Evolutionary conservation across 2,113 vertebrate genomes (phyloP).

Genomic region (Rhynchopsitta pachyrhyncha): DNA sequence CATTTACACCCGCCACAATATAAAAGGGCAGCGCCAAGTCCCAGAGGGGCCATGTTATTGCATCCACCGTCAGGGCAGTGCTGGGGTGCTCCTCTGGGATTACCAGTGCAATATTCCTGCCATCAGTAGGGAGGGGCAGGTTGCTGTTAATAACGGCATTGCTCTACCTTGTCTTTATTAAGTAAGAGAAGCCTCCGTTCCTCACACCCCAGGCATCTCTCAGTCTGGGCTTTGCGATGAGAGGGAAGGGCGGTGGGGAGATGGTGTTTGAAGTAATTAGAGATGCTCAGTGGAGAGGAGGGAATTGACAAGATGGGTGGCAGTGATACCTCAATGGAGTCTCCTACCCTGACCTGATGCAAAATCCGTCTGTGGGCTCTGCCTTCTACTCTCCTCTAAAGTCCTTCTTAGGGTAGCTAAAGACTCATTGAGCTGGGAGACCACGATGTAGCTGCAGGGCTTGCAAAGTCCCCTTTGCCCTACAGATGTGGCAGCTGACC

Average conservation of each 20-base stretch:
- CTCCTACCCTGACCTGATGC: not conserved
- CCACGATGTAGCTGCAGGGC: not conserved
- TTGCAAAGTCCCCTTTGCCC: not conserved
- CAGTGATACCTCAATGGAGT: not conserved
- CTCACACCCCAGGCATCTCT: not conserved
- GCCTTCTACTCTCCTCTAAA: not conserved
- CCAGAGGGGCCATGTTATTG: slow-evolving; percentile 59
- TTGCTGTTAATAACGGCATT: not conserved
- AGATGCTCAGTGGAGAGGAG: slow-evolving; percentile 22
- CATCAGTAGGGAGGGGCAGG: not conserved
- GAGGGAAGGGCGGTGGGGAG: not conserved
- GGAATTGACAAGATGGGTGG: not conserved
- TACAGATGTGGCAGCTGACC: not conserved
- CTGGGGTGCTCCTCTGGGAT: slow-evolving; percentile 35
- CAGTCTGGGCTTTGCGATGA: not conserved
- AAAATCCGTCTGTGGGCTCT: not conserved
- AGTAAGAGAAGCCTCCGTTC: slow-evolving; percentile 41
- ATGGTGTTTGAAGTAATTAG: slow-evolving; percentile 43
- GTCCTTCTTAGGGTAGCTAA: not conserved
- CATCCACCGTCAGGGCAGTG: slow-evolving; percentile 42
- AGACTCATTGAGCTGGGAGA: not conserved
- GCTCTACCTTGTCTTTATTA: slow-evolving; percentile 63
- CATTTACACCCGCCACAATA: not conserved
- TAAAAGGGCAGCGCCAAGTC: slow-evolving; percentile 52
- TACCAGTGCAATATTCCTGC: slow-evolving; percentile 66